Percentiles rank a stretch among this genome's conserved stretches.
Evolutionary conservation across 2,113 vertebrate species (phyloP).

Genomic region (Tringa solitaria): DNA sequence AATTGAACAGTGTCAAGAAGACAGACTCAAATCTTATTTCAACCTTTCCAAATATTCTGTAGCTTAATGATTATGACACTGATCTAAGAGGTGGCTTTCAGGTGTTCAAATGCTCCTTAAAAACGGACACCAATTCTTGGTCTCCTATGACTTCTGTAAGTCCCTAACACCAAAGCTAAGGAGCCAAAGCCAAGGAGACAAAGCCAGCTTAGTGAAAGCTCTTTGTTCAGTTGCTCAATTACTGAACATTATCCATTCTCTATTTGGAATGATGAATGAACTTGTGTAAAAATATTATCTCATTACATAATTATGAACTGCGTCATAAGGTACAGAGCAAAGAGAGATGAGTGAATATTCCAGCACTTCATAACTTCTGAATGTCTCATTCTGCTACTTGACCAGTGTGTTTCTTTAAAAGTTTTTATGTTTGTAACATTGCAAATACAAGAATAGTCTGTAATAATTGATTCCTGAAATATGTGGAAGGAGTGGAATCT

Average conservation of each 20-base stretch:
- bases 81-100: not conserved
- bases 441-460: not conserved
- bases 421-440: not conserved
- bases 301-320: slow-evolving; percentile 34
- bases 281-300: slow-evolving; percentile 48
- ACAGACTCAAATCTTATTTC: not conserved
- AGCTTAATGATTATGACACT: not conserved
- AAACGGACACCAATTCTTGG: not conserved
- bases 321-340: not conserved
- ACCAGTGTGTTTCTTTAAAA: not conserved
- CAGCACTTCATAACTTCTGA: not conserved
- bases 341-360: not conserved
- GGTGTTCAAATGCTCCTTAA: not conserved
- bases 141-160: not conserved
- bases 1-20: not conserved
- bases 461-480: not conserved
- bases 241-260: not conserved
- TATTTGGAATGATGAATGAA: not conserved
- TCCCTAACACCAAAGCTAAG: not conserved
- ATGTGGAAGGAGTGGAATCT: not conserved
- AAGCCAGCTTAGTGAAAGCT: not conserved
- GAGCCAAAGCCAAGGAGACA: not conserved
- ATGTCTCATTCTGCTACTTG: not conserved
- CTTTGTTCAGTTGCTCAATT: not conserved
- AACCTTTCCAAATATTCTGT: not conserved